Conservation (phyloP, 2,113 vertebrate genomes). For the Illadopsis cleaveri region DNA sequence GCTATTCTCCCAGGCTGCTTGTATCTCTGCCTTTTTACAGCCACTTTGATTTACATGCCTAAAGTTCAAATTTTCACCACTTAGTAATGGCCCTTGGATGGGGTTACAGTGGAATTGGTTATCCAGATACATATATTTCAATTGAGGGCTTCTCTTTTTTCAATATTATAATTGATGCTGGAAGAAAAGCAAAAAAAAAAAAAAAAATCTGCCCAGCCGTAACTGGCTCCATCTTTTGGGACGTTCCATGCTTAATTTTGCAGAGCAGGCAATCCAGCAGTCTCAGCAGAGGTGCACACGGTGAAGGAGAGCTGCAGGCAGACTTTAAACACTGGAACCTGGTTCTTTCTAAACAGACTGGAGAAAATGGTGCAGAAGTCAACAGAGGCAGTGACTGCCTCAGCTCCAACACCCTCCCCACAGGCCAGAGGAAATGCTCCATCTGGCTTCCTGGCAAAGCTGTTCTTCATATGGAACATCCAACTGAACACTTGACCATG, state of each 20-base stretch:
- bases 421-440: background rate
- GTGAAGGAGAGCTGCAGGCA: background rate
- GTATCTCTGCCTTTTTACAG: background rate
- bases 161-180: background rate
- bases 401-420: background rate
- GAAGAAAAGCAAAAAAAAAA: background rate
- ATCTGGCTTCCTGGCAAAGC: background rate
- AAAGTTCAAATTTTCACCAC: background rate
- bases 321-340: background rate
- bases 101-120: background rate
- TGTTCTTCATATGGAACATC: background rate
- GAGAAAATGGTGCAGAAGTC: background rate
- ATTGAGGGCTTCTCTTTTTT: background rate
- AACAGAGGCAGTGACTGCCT: background rate
- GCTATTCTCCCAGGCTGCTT: background rate
- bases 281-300: fast-evolving
- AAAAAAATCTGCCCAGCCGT: background rate
- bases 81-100: background rate
- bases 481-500: background rate
- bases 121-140: background rate
- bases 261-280: background rate
- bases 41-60: background rate
- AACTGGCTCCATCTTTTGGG: background rate
- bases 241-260: background rate
- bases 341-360: background rate